Evolutionary conservation across 2,888 invertebrate species (phyloP), one percentile per base, ranked within the genome.

Genomic region (Diplazon laetatorius): DNA sequence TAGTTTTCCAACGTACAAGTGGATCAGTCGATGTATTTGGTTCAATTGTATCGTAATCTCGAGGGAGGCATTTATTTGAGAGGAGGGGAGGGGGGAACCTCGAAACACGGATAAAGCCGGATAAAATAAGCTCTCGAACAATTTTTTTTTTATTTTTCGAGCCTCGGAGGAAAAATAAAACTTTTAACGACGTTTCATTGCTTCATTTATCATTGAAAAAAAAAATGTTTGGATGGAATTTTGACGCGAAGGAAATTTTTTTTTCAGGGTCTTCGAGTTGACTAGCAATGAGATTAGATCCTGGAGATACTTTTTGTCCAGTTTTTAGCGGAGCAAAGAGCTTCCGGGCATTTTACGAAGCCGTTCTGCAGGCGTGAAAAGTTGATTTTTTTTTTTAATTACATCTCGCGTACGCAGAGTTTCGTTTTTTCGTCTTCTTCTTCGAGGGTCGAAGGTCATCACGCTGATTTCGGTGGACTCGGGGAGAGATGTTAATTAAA

Each of bases 331-430:
- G 50, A 25, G 42, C 48, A 9, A 65, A n/a, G n/a, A n/a, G 52
- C 70, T 59, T 4, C 5, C 25, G 70, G 70, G 44, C 52, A 60
- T 65, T 70, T 55, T 65, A 50, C 57, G 30, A 48, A 66, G 12
- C 20, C 30, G 59, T 50, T 14, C n/a, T 50, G 20, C 18, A 37
- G 30, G 35, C 18, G 42, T 18, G 39, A 70, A 70, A 70, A 30
- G n/a, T n/a, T n/a, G n/a, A n/a, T n/a, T n/a, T n/a, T n/a, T 63
- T 65, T 46, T 37, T 22, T 14, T 46, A 69, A 78, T 57, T 69
- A 69, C 37, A 73, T 78, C 59, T 44, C 69, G 30, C 44, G 6
- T 22, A 50, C 48, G 30, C 30, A 30, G n/a, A n/a, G n/a, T n/a
- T n/a, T n/a, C n/a, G 6, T 30, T 30, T 30, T 30, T 30, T 30